A percentile compares a stretch with the other conserved stretches of the same genome.
Evolutionary conservation across 2,888 invertebrate species (phyloP).

Genomic region (Isoperla grammatica): DNA sequence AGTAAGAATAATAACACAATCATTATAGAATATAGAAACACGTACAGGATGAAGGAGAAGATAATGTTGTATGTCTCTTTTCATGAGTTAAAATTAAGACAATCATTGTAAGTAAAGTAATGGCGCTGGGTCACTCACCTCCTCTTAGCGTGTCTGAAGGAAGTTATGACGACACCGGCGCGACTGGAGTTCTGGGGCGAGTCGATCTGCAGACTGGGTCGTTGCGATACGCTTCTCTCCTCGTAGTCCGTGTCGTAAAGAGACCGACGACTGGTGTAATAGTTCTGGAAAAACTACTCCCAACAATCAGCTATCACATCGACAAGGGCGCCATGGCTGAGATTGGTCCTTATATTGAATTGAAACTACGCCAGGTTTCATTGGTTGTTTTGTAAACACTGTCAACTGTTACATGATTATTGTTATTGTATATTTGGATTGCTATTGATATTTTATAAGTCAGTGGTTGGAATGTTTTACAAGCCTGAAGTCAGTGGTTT

Average conservation of each 20-base stretch:
- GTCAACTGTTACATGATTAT: no score
- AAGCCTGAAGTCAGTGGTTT: no score
- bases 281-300: constrained; percentile 41
- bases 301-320: not conserved
- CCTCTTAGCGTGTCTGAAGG: constrained; percentile 79
- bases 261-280: constrained; percentile 46
- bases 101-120: constrained; percentile 20
- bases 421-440: no score
- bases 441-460: no score
- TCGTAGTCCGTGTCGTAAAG: constrained; percentile 44
- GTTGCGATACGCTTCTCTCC: constrained; percentile 45
- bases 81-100: constrained; percentile 6
- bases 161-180: constrained; percentile 87
- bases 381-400: no score
- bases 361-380: no score
- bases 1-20: constrained; percentile 32
- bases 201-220: constrained; percentile 58
- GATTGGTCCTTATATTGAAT: no score
- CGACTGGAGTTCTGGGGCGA: constrained; percentile 57
- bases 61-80: not conserved
- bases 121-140: constrained; percentile 53
- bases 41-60: constrained; percentile 11
- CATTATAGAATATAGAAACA: constrained; percentile 8
- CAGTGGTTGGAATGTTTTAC: no score
- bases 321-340: no score